Evolutionary conservation across 2,888 invertebrate species (phyloP).

Genomic region (Andricus curvator): DNA sequence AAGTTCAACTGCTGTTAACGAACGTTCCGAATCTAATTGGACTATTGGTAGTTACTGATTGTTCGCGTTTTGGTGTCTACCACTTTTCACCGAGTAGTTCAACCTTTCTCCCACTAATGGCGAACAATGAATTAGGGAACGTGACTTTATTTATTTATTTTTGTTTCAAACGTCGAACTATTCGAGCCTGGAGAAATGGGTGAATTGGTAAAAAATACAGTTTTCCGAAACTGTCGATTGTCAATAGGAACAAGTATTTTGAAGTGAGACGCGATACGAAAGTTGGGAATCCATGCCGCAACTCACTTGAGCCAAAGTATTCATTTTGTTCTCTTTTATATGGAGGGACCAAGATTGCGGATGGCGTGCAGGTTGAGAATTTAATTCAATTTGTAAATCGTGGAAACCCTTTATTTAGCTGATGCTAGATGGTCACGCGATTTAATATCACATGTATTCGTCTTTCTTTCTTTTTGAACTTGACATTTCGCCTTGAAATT

Average conservation of each 20-base stretch:
- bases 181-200: background rate
- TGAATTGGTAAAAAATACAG: background rate
- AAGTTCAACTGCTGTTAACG: constrained; percentile 41
- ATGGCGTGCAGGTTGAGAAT: constrained; percentile 75
- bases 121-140: background rate
- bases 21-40: constrained; percentile 45
- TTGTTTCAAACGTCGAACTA: background rate
- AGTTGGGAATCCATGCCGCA: constrained; percentile 73
- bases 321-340: constrained; percentile 71
- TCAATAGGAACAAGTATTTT: constrained; percentile 52
- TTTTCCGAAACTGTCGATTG: background rate
- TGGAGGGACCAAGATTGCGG: constrained; percentile 60
- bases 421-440: constrained; percentile 76
- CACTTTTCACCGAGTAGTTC: constrained; percentile 16
- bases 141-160: background rate
- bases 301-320: constrained; percentile 70
- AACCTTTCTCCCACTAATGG: constrained; percentile 4
- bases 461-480: constrained; percentile 32
- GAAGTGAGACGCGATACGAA: constrained; percentile 76
- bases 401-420: constrained; percentile 76
- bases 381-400: constrained; percentile 76
- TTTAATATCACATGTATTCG: constrained; percentile 50
- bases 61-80: constrained; percentile 38
- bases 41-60: constrained; percentile 36
- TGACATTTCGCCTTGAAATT: constrained; percentile 27